Evolutionary conservation across 2,113 vertebrate genomes (phyloP).

Genomic region (Falco punctatus): DNA sequence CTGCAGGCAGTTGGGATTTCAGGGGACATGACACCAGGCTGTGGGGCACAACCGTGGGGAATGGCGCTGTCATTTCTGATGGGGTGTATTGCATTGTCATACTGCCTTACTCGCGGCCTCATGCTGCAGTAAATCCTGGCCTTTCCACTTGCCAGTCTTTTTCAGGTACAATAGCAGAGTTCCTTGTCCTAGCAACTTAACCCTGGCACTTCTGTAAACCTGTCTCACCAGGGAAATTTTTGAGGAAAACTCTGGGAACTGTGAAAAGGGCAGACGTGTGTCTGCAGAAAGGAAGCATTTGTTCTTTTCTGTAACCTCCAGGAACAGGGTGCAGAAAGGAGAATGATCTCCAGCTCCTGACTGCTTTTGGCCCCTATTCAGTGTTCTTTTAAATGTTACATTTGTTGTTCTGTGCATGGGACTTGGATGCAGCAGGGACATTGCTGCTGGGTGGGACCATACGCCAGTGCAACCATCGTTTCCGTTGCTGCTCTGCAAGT

Average conservation of each 20-base stretch:
- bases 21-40: not conserved
- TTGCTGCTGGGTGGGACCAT: not conserved
- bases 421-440: not conserved
- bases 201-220: not conserved
- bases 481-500: not conserved
- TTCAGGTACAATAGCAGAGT: not conserved
- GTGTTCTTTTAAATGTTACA: not conserved
- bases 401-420: not conserved
- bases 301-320: not conserved
- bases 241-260: not conserved
- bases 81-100: fast-evolving
- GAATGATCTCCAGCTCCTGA: not conserved
- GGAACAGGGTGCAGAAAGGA: not conserved
- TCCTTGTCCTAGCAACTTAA: not conserved
- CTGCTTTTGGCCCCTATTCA: not conserved
- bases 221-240: not conserved
- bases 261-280: not conserved
- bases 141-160: not conserved
- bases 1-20: not conserved
- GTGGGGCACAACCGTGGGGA: not conserved
- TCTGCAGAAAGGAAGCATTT: not conserved
- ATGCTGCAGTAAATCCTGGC: not conserved
- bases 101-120: fast-evolving
- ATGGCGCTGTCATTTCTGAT: fast-evolving
- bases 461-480: fast-evolving